A percentile compares a stretch with the other conserved stretches of the same genome.
Evolutionary conservation across 2,113 vertebrate genomes (phyloP).

Genomic region (Lepisosteus oculatus): DNA sequence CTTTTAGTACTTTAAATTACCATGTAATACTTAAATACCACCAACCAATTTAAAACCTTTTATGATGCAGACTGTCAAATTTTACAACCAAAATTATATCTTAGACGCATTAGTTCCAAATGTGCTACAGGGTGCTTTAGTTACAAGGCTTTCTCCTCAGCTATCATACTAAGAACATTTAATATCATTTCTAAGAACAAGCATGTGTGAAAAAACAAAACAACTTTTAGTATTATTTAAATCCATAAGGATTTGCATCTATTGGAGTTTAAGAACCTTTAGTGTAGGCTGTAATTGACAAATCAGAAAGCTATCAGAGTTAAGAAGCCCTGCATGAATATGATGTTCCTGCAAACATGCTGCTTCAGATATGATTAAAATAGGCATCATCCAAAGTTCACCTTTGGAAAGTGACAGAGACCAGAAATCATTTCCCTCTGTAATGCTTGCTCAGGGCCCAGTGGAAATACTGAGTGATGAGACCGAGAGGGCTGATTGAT

Average conservation of each 20-base stretch:
- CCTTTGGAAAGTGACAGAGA: conserved; percentile 47
- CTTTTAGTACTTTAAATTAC: no score
- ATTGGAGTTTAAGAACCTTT: not conserved
- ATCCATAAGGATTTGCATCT: not conserved
- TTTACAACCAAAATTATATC: no score
- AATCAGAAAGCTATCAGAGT: conserved; percentile 1
- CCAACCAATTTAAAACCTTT: no score
- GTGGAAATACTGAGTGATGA: conserved; percentile 26
- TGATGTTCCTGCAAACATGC: conserved; percentile 44
- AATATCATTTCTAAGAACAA: not conserved
- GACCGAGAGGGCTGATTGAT: conserved; percentile 51
- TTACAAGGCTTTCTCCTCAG: not conserved
- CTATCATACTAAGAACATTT: not conserved
- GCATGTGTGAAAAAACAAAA: not conserved
- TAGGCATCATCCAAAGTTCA: conserved; percentile 33
- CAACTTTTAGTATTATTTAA: not conserved
- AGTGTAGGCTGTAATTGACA: not conserved
- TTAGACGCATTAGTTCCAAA: no score
- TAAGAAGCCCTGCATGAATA: conserved; percentile 8
- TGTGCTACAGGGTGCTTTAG: no score
- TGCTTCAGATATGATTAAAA: conserved; percentile 57
- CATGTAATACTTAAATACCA: no score
- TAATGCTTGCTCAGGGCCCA: conserved; percentile 30
- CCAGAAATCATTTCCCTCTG: conserved; percentile 46
- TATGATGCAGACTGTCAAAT: no score